Base-by-base conservation (phyloP, 1,140 invertebrate genomes). In the Kradibia gibbosae region DNA sequence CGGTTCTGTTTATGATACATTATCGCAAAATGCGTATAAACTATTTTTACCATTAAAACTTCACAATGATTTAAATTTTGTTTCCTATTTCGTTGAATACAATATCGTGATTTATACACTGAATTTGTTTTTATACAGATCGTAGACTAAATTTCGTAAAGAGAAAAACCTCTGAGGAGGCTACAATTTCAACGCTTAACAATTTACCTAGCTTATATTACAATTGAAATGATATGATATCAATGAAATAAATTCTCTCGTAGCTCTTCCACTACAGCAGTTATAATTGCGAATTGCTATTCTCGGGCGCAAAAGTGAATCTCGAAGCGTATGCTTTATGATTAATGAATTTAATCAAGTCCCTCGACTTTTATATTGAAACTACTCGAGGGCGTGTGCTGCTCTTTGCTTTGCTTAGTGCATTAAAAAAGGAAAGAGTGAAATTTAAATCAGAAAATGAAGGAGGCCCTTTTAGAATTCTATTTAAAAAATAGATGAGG, bases 131-230 rank as follows among this genome's bases (percentile, higher is more conserved):
- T 73, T 74, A 65, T 74, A 75, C 80, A 57, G 28, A 15, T 50
- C 20, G 17, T 72, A 57, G 65, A 71, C 50, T 81, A 48, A 65
- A 77, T 77, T 70, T 71, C 39, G 25, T 31, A n/a, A 79, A 72
- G 31, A 62, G 39, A 53, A 22, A 73, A 60, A 48, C 25, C 36
- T 81, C 62, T 67, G 20, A 28, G 13, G 45, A 81, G 25, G n/a
- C 48, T 76, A 81, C 65, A 77, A 60, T 75, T 50, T 57, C 22
- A 81, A 70, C 80, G 80, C 74, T 81, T 67, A 45, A 81, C 72
- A 81, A 1, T 67, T 71, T 67, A 57, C 20, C 65, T 60, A 60
- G 60, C 50, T 77, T 71, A 81, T 77, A 34, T 31, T 81, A 81
- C 74, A 81, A 77, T 76, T 67, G 28, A 48, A 81, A 53, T 20